These are phyloP conservation scores for Caenorhabditis virilis DNA, from an alignment of 2,888 invertebrate genomes.

Conservation along the genomic window DNA sequence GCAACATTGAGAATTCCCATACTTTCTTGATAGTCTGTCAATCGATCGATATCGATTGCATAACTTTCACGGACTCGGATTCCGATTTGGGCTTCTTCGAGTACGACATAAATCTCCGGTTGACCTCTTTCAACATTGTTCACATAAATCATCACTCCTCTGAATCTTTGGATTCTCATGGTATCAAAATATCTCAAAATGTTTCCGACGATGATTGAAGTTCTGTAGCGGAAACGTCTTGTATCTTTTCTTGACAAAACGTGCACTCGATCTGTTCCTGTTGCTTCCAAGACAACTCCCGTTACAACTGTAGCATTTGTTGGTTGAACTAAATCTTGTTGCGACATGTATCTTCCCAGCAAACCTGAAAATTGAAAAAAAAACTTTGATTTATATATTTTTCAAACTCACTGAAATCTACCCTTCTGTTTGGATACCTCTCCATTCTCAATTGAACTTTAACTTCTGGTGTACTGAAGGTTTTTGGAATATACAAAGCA, in stretches of 20 bases:
- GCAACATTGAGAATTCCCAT: constrained; percentile 66
- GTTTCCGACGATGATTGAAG: constrained; percentile 66
- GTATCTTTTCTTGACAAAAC: constrained; percentile 56
- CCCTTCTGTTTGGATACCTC: constrained; percentile 64
- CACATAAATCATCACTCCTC: constrained; percentile 64
- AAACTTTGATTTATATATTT: constrained; percentile 1
- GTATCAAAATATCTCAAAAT: constrained; percentile 67
- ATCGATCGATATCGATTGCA: constrained; percentile 61
- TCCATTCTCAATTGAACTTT: constrained; percentile 66
- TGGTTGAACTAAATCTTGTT: constrained; percentile 66
- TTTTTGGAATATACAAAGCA: constrained; percentile 73
- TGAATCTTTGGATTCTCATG: constrained; percentile 65
- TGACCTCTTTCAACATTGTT: constrained; percentile 67
- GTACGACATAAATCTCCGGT: constrained; percentile 66
- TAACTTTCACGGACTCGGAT: constrained; percentile 65
- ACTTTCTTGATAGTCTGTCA: constrained; percentile 63
- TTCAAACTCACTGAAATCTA: constrained; percentile 68
- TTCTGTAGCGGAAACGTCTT: constrained; percentile 54
- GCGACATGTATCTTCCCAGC: constrained; percentile 61
- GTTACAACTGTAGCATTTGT: constrained; percentile 66
- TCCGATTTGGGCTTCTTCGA: constrained; percentile 67
- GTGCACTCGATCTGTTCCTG: constrained; percentile 62
- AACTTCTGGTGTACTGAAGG: constrained; percentile 60
- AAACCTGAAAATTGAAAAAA: constrained; percentile 46
- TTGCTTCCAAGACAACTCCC: constrained; percentile 64